Evolutionary conservation across 1,140 invertebrate species (phyloP).

Genomic region (Zaprionus ghesquierei): DNA sequence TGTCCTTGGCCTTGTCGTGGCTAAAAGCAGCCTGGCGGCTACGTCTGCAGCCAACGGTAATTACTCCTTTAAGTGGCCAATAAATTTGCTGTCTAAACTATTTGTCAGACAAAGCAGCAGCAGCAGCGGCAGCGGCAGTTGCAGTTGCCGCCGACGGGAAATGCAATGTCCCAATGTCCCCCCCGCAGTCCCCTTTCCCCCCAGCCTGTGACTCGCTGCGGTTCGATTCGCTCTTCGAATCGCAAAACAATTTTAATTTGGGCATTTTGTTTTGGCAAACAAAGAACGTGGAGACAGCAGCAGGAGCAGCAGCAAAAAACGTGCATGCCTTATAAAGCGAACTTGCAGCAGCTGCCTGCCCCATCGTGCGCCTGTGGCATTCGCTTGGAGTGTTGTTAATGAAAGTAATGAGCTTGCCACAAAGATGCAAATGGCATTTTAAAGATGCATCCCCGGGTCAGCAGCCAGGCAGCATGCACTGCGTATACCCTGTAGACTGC

Average conservation of each 20-base stretch:
- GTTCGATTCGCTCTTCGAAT: constrained; percentile 6
- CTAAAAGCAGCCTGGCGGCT: constrained; percentile 55
- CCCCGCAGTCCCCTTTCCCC: neutral
- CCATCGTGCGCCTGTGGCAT: constrained; percentile 58
- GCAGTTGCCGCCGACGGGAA: constrained; percentile 59
- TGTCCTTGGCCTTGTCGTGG: constrained; percentile 72
- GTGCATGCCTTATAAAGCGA: constrained; percentile 71
- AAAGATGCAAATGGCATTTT: constrained; percentile 81
- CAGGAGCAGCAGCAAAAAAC: constrained; percentile 20
- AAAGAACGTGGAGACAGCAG: constrained; percentile 44
- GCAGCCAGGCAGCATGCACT: constrained; percentile 9
- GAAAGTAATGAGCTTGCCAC: constrained; percentile 80
- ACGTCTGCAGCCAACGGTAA: constrained; percentile 65
- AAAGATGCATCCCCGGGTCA: constrained; percentile 78
- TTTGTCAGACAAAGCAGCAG: constrained; percentile 79
- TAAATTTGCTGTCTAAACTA: constrained; percentile 83
- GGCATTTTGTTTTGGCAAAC: constrained; percentile 81
- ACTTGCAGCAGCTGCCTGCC: constrained; percentile 27
- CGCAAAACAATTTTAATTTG: constrained; percentile 80
- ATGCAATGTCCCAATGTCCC: constrained; percentile 56
- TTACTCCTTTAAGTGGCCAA: constrained; percentile 82
- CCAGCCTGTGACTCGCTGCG: constrained; percentile 5
- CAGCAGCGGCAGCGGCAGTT: constrained; percentile 30
- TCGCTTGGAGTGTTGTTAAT: constrained; percentile 74
- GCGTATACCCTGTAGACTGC: neutral